phyloP scores from a whole-genome alignment of 1,140 invertebrate genomes.

The Frieseomelitta varia region DNA sequence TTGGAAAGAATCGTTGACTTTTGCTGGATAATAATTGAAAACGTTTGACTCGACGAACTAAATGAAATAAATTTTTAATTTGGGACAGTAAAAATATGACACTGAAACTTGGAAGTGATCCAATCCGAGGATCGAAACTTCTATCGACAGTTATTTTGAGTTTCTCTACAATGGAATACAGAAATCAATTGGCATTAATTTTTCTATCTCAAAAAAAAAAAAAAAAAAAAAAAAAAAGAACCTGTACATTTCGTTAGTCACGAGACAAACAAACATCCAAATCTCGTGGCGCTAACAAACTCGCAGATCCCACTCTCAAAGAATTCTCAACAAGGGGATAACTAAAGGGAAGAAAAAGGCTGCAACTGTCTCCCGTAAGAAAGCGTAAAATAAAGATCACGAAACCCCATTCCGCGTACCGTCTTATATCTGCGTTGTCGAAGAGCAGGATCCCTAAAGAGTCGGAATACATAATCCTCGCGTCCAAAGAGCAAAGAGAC shows the following conservation, averaged over 20 bases:
- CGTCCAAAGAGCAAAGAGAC: background rate
- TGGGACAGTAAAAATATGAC: background rate
- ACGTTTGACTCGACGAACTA: no score
- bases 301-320: background rate
- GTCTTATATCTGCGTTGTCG: background rate
- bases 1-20: no score
- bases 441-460: background rate
- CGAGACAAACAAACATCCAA: background rate
- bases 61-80: background rate
- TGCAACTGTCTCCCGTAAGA: background rate
- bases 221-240: background rate
- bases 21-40: no score
- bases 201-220: background rate
- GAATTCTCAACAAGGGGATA: background rate
- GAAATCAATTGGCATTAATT: background rate
- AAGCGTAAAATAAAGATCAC: background rate
- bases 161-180: background rate
- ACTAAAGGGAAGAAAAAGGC: background rate
- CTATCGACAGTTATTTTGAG: background rate
- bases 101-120: background rate
- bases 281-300: background rate
- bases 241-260: background rate
- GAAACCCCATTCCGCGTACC: background rate
- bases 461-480: background rate
- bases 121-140: background rate